phyloP scores from a whole-genome alignment of 2,888 invertebrate species.

The Plagiodera versicolora region DNA sequence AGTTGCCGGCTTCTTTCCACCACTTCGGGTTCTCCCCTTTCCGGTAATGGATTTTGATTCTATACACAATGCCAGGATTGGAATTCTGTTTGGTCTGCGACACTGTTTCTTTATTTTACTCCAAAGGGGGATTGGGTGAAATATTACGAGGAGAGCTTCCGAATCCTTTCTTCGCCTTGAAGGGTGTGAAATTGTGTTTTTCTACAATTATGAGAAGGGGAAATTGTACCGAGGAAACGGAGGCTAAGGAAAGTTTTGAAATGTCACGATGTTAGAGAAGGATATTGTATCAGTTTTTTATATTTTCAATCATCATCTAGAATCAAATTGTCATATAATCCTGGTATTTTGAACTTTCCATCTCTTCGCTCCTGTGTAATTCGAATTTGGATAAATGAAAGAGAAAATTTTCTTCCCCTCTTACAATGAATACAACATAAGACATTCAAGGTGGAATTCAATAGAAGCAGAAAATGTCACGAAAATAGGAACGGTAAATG shows the following conservation, averaged over 20 bases:
- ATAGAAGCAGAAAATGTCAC: too few species aligned
- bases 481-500: too few species aligned
- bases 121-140: conserved; percentile 31
- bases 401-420: too few species aligned
- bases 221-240: conserved; percentile 6
- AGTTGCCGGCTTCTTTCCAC: conserved; percentile 39
- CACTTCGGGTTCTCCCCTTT: conserved; percentile 30
- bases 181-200: conserved; percentile 35
- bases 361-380: too few species aligned
- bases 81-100: conserved; percentile 42
- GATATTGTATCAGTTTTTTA: too few species aligned
- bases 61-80: conserved; percentile 45
- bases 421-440: too few species aligned
- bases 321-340: too few species aligned
- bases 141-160: conserved; percentile 28
- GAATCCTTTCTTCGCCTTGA: conserved; percentile 19
- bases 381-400: too few species aligned
- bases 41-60: conserved; percentile 54
- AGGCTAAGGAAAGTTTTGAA: neutral
- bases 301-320: too few species aligned
- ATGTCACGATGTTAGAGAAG: too few species aligned
- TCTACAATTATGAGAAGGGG: conserved; percentile 29
- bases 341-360: too few species aligned
- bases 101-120: conserved; percentile 41
- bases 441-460: too few species aligned